Evolutionary conservation across 2,888 invertebrate species (phyloP).

Genomic region (Leptinotarsa peninsularis): DNA sequence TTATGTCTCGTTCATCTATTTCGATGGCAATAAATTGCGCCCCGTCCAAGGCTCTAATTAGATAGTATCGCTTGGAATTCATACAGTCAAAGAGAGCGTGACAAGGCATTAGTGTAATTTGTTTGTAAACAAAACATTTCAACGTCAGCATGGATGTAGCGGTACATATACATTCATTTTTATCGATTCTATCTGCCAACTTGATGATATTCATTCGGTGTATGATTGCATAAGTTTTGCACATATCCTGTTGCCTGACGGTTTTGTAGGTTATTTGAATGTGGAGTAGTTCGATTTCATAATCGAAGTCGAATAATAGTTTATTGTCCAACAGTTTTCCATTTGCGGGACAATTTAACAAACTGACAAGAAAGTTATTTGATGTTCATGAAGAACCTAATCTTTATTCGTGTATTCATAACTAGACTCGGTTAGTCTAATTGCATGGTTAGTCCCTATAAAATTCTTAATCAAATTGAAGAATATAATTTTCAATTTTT

Average conservation of each 20-base stretch:
- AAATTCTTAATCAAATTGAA: no score
- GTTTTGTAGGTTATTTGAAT: slow-evolving; percentile 3
- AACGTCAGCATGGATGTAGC: slow-evolving; percentile 17
- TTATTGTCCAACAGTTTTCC: no score
- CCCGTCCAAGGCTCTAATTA: slow-evolving; percentile 4
- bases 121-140: slow-evolving; percentile 32
- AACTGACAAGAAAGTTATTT: no score
- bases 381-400: no score
- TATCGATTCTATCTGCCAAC: slow-evolving; percentile 5
- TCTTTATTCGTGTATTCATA: no score
- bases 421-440: no score
- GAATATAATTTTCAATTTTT: no score
- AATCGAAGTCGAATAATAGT: background rate
- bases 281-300: background rate
- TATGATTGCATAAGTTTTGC: background rate
- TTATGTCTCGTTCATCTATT: background rate
- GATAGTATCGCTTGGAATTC: slow-evolving; percentile 15
- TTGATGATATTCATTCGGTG: slow-evolving; percentile 5
- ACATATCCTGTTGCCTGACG: background rate
- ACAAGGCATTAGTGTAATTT: slow-evolving; percentile 26
- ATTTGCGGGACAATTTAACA: no score
- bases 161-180: background rate
- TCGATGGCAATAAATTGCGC: slow-evolving; percentile 1
- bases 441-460: no score
- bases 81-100: slow-evolving; percentile 29